Evolutionary conservation across 1,140 invertebrate genomes (phyloP), one percentile per base, ranked within the genome.

Genomic region (Heliothis subflexa): DNA sequence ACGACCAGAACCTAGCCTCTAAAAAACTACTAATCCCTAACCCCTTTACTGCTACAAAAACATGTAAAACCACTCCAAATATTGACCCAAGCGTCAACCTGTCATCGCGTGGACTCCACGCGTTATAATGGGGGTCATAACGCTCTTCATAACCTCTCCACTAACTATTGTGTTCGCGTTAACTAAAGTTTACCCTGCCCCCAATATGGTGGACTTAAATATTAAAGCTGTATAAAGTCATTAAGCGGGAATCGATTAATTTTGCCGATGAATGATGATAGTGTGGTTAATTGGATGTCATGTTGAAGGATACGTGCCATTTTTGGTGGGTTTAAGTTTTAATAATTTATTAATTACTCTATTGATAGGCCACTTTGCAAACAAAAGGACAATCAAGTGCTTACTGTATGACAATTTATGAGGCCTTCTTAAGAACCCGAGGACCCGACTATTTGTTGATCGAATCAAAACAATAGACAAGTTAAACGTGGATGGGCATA

Each of bases 201-300:
- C 62, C 62, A 66, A 66, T 66, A 66, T 66, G 62, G 11, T 16
- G 11, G 12, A 66, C 62, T 47, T 66, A 66, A 66, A 66, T 66
- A 66, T 66, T 66, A 66, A 47, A 47, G 16, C 62, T 66, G 40
- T n/a, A 64, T 16, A 66, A 47, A 47, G 62, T 66, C 62, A 66
- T 66, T 66, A 66, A 66, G 33, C 40, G 40, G 10, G 62, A 66
- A 66, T 66, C 62, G 62, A 66, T 66, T 66, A 47, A 66, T 66
- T 66, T 47, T 47, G 62, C 40, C 33, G 62, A 21, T 66, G 62
- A 66, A 40, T 66, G n/a, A 66, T 66, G 62, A 66, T 66, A 66
- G 62, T 66, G 62, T 7, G 62, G 62, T 66, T 66, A 66, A 66
- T 66, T 66, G 62, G 62, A 66, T 47, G 40, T 2, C 40, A n/a